Conservation (phyloP, 1,140 invertebrate species). For the Cyclargus thomasi region DNA sequence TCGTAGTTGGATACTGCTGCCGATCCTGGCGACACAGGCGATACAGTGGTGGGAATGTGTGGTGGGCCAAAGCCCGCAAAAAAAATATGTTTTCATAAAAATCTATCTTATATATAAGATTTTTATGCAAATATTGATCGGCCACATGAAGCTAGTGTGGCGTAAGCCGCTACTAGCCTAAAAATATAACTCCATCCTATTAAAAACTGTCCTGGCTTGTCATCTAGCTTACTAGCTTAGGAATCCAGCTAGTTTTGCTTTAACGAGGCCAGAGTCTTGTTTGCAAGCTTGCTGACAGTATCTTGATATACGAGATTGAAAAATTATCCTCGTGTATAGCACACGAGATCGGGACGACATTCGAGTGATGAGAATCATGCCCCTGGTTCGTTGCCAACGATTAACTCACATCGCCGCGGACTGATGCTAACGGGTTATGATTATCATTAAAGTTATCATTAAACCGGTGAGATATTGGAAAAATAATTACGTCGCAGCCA, state of each 20-base stretch:
- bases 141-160: constrained; percentile 26
- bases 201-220: constrained; percentile 24
- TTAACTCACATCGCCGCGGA: not conserved
- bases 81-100: too few relatives aligned
- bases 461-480: not conserved
- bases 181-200: too few relatives aligned
- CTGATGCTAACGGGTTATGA: not conserved
- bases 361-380: too few relatives aligned
- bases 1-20: too few relatives aligned
- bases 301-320: constrained; percentile 20
- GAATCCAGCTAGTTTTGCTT: constrained; percentile 24
- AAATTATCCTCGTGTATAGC: constrained; percentile 25
- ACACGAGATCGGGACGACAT: too few relatives aligned
- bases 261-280: constrained; percentile 20
- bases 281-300: constrained; percentile 20
- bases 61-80: too few relatives aligned
- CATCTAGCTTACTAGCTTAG: constrained; percentile 24
- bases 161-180: constrained; percentile 22
- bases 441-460: not conserved
- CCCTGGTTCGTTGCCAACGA: not conserved
- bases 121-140: too few relatives aligned
- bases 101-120: too few relatives aligned
- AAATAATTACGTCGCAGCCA: not conserved
- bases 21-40: too few relatives aligned
- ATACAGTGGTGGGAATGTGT: too few relatives aligned